Evolutionary conservation across 2,888 invertebrate species (phyloP), one percentile per base, ranked within the genome.

Genomic region (Malacosoma neustria): DNA sequence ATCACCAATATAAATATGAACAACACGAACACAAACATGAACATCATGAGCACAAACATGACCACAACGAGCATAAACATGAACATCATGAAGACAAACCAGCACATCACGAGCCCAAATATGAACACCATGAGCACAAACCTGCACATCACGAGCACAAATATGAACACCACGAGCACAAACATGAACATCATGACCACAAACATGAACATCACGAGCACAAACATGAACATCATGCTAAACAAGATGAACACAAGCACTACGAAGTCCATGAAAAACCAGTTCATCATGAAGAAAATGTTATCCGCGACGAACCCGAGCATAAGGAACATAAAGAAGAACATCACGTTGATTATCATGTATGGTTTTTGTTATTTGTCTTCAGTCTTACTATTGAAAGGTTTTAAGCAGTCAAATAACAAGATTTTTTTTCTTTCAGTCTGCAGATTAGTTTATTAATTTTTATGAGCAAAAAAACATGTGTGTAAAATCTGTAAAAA

Each of bases 61-160:
- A 13, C 9, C 12, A 2, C 33, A 13, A 6, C 9, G n/a, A 12
- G 22, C 22, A 22, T 22, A 9, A 22, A 3, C 22, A 22, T 9
- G 22, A 9, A 7, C 22, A 6, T 22, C 22, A 22, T 22, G 22
- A 9, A 2, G 6, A 22, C 9, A 22, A 22, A 4, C 5, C 9
- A 32, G n/a, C 66, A 22, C 35, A 42, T 11, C 34, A 38, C 70
- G 36, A 42, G 9, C 39, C 42, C 9, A 42, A 40, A 3, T 9
- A 22, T 22, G 9, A 9, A 2, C 22, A 22, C 22, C 22, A 22
- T 22, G 22, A 22, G 9, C 22, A 22, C 9, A 22, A 22, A 4
- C 5, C 9, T 32, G n/a, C 66, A 22, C 35, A 42, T 11, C 34
- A 38, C 70, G 36, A 42, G 9, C 39, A 45, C 9, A 42, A 40